A percentile compares a stretch with the other conserved stretches of the same genome.
Evolutionary conservation across 1,140 invertebrate genomes (phyloP).

Genomic region (Tribolium castaneum): DNA sequence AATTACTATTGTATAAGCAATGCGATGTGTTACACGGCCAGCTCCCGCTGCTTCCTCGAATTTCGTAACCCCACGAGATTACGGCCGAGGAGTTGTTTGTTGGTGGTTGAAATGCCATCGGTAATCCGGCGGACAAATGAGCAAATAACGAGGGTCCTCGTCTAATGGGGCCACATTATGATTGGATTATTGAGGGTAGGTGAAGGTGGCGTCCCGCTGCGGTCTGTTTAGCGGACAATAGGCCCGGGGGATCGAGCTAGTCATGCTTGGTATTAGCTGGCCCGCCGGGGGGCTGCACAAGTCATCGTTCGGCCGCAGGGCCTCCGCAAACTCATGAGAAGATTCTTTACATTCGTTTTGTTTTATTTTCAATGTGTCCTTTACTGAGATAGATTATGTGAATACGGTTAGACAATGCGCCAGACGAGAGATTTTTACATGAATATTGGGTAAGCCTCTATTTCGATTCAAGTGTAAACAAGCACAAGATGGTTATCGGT

Average conservation of each 20-base stretch:
- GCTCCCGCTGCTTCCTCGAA: constrained; percentile 52
- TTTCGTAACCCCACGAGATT: constrained; percentile 4
- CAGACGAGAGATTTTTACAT: too few relatives aligned
- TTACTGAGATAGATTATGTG: background rate
- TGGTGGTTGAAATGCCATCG: constrained; percentile 1
- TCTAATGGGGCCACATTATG: constrained; percentile 50
- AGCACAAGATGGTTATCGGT: too few relatives aligned
- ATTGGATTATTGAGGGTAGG: constrained; percentile 51
- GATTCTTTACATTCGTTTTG: constrained; percentile 25
- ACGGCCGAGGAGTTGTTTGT: background rate
- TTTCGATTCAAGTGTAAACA: too few relatives aligned
- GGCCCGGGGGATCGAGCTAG: constrained; percentile 46
- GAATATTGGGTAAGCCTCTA: too few relatives aligned
- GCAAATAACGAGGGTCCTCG: constrained; percentile 45
- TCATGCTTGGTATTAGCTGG: constrained; percentile 51
- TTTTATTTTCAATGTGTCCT: constrained; percentile 14
- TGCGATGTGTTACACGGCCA: constrained; percentile 54
- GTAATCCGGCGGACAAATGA: constrained; percentile 43
- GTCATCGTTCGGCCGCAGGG: constrained; percentile 45
- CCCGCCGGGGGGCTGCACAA: constrained; percentile 49
- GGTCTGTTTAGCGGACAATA: constrained; percentile 50
- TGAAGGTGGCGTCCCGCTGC: constrained; percentile 47
- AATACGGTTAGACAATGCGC: too few relatives aligned
- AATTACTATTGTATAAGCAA: constrained; percentile 58
- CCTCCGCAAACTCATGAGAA: constrained; percentile 45